Evolutionary conservation across 2,113 vertebrate genomes (phyloP).

Genomic region (Apodemus speciosus): DNA sequence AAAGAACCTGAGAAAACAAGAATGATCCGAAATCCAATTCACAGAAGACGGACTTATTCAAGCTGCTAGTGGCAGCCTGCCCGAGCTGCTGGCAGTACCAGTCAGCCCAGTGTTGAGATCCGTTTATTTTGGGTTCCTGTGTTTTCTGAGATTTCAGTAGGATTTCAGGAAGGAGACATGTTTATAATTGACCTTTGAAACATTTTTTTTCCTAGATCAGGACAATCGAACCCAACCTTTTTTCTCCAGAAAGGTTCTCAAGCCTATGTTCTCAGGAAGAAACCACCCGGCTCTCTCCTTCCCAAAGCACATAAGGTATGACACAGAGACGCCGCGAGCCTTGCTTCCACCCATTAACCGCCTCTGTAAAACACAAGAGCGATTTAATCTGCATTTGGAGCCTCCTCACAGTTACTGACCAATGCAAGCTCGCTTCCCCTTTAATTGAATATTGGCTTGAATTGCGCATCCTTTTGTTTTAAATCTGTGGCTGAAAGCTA

Average conservation of each 20-base stretch:
- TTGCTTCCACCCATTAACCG: neutral
- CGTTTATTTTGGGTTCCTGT: constrained; percentile 37
- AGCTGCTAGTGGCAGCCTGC: neutral
- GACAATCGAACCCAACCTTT: constrained; percentile 97
- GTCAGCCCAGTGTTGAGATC: neutral
- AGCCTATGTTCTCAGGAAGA: constrained; percentile 93
- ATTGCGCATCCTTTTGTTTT: neutral
- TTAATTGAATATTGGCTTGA: constrained; percentile 19
- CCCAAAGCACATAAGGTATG: constrained; percentile 92
- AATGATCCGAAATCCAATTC: neutral
- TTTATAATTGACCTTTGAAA: constrained; percentile 53
- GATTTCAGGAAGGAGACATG: constrained; percentile 24
- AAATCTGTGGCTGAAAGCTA: neutral
- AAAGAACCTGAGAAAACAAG: neutral
- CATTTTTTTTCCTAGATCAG: constrained; percentile 83
- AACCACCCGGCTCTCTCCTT: constrained; percentile 92
- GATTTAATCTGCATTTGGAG: neutral
- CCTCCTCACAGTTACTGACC: neutral
- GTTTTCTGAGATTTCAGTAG: constrained; percentile 26
- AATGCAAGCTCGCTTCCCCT: neutral
- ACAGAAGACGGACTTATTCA: neutral
- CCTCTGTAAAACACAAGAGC: neutral
- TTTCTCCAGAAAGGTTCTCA: constrained; percentile 87
- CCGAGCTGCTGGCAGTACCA: no score
- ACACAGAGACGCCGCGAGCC: neutral